These are phyloP conservation scores for Oscheius myriophilus DNA, from an alignment of 2,888 invertebrate genomes.

Conservation along the genomic window DNA sequence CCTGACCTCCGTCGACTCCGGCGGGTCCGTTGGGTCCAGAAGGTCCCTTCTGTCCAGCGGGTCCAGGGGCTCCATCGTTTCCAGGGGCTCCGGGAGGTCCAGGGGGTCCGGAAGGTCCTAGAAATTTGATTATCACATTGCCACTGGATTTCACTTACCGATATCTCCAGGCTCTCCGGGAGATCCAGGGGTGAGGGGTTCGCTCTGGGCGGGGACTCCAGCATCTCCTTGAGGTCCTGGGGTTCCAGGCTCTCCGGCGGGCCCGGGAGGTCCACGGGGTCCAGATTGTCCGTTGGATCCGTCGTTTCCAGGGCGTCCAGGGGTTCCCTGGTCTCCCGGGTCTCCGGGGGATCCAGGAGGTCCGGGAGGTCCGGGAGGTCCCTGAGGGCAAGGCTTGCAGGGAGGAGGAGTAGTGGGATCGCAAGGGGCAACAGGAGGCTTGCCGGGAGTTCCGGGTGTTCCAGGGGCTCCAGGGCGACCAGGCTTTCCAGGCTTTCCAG, in stretches of 20 bases:
- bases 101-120: slow-evolving; percentile 58
- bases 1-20: slow-evolving; percentile 63
- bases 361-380: slow-evolving; percentile 55
- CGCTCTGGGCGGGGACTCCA: slow-evolving; percentile 55
- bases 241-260: slow-evolving; percentile 27
- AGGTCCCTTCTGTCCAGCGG: slow-evolving; percentile 56
- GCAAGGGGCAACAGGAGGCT: slow-evolving; percentile 66
- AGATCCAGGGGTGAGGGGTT: slow-evolving; percentile 50
- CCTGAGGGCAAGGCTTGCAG: slow-evolving; percentile 61
- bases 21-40: slow-evolving; percentile 66
- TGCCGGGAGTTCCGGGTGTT: slow-evolving; percentile 60
- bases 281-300: slow-evolving; percentile 62
- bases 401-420: slow-evolving; percentile 68
- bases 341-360: slow-evolving; percentile 28
- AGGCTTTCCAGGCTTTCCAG: slow-evolving; percentile 66
- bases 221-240: slow-evolving; percentile 28
- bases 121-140: slow-evolving; percentile 34
- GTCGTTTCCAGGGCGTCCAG: slow-evolving; percentile 43
- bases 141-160: slow-evolving; percentile 42
- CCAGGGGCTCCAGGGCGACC: slow-evolving; percentile 58
- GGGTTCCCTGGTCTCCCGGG: slow-evolving; percentile 50
- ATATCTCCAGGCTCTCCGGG: slow-evolving; percentile 60
- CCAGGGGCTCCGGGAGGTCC: slow-evolving; percentile 54
- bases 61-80: slow-evolving; percentile 36
- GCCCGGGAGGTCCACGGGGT: slow-evolving; percentile 29